Evolutionary conservation across 53 echinoderm and acorn worm species (phyloP), one percentile per base, ranked within the genome.

Genomic region (Zoroaster sp.): DNA sequence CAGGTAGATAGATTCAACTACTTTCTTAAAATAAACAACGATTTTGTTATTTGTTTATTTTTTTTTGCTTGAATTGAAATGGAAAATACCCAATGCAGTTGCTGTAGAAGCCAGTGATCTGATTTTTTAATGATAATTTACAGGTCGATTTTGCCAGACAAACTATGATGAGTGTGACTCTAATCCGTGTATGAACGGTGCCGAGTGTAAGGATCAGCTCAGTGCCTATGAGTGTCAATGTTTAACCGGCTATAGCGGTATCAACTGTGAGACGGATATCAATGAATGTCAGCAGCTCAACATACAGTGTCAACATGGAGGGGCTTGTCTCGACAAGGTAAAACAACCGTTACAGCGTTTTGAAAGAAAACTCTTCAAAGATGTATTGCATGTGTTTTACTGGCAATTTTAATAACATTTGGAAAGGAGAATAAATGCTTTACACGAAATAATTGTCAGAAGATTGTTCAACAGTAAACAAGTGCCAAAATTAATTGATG

Each of bases 221-320:
- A 91, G 78, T 45, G 91, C 77, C 23, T 91, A 87, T 63, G 44
- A 66, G 42, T 91, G 91, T 47, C 66, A 79, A 2, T 91, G 91
- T 74, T n/a, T 67, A 25, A 15, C 38, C 13, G 91, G 91, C 15
- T 91, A 87, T 42, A 79, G 4, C 5, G 91, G 91, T 13, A 47
- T 39, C 30, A 71, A 91, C 79, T 91, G 91, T 25, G 72, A 91
- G 71, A 52, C 45, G 6, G 85, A 91, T 36, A 78, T 87, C 37
- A 52, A 91, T 18, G 91, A 91, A 55, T 91, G 91, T 80, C 44
- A 43, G 20, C 15, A 82, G 33, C 2, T 82, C 30, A 67, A 67
- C 18, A 31, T 67, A 13, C 40, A 67, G 43, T 82, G 82, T 42
- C 67, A 82, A 30, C 41, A 82, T 34, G 82, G 82, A 1, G 45